phyloP scores from a whole-genome alignment of 2,797 vertebrate genomes.

The Champsocephalus gunnari region DNA sequence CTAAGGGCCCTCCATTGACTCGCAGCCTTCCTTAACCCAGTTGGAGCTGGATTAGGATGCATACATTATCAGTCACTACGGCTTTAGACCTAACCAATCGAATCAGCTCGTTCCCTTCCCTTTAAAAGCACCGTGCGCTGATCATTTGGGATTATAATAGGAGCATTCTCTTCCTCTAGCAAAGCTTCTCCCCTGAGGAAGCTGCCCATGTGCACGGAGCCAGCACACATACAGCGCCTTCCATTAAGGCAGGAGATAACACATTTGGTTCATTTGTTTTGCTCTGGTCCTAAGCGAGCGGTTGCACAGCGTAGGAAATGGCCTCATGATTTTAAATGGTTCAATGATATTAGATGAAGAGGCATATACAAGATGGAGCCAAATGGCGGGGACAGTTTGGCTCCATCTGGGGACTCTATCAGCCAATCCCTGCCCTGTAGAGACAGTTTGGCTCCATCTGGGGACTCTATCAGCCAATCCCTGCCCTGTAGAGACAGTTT shows the following conservation, averaged over 20 bases:
- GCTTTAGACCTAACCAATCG: constrained; percentile 46
- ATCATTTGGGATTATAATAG: constrained; percentile 41
- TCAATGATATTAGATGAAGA: constrained; percentile 41
- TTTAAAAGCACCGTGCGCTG: constrained; percentile 38
- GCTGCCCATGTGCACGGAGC: constrained; percentile 20
- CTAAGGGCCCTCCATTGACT: constrained; percentile 39
- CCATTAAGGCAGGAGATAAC: constrained; percentile 44
- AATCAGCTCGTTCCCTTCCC: constrained; percentile 28
- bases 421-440: constrained; percentile 13
- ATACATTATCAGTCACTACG: constrained; percentile 46
- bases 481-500: constrained; percentile 26
- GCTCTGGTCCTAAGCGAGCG: constrained; percentile 22
- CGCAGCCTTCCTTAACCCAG: constrained; percentile 30
- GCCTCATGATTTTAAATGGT: constrained; percentile 36
- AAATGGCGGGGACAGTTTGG: constrained; percentile 16
- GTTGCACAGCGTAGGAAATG: constrained; percentile 24
- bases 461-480: constrained; percentile 4
- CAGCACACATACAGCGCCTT: constrained; percentile 38
- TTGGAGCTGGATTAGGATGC: constrained; percentile 54
- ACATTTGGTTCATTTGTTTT: constrained; percentile 51
- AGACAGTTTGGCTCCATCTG: not conserved
- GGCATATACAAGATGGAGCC: constrained; percentile 13
- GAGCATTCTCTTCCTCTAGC: constrained; percentile 23
- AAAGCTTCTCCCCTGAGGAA: constrained; percentile 45
- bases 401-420: not conserved